Evolutionary conservation across 2,797 vertebrate genomes (phyloP).

Genomic region (Taenioides sp.): DNA sequence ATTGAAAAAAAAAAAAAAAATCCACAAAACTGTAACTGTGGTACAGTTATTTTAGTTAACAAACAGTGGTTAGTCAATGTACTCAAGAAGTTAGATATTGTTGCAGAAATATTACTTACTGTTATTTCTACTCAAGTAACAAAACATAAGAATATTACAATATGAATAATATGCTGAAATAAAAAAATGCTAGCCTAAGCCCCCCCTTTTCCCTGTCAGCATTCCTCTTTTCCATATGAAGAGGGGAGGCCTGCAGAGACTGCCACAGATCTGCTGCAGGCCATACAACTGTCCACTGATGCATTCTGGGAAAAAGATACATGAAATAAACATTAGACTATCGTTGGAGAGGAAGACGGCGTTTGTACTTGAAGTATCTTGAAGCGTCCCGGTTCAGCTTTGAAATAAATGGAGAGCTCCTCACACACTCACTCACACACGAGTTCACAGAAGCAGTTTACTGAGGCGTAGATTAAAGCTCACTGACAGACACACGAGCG

Average conservation of each 20-base stretch:
- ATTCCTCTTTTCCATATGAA: slow-evolving; percentile 31
- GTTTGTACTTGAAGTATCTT: slow-evolving; percentile 22
- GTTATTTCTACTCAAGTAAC: neutral
- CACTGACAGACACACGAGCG: slow-evolving; percentile 52
- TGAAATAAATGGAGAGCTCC: slow-evolving; percentile 38
- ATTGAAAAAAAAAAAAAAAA: no score
- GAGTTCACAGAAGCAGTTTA: slow-evolving; percentile 46
- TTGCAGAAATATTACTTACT: neutral
- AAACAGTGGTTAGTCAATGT: no score
- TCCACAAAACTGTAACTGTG: no score
- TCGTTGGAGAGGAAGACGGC: slow-evolving; percentile 24
- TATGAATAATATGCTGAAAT: neutral
- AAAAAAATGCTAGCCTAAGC: neutral
- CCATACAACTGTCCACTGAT: slow-evolving; percentile 54
- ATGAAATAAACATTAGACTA: slow-evolving; percentile 73
- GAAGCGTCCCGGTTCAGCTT: slow-evolving; percentile 30
- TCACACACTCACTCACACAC: slow-evolving; percentile 44
- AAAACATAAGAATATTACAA: neutral
- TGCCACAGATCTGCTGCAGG: slow-evolving; percentile 46
- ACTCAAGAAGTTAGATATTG: neutral
- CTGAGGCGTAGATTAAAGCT: slow-evolving; percentile 48
- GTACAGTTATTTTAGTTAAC: no score
- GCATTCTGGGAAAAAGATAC: slow-evolving; percentile 51
- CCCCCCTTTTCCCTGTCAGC: slow-evolving; percentile 5
- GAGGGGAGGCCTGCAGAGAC: slow-evolving; percentile 35